phyloP scores from a whole-genome alignment of 2,888 invertebrate genomes.

The Drosophila sordidapex region DNA sequence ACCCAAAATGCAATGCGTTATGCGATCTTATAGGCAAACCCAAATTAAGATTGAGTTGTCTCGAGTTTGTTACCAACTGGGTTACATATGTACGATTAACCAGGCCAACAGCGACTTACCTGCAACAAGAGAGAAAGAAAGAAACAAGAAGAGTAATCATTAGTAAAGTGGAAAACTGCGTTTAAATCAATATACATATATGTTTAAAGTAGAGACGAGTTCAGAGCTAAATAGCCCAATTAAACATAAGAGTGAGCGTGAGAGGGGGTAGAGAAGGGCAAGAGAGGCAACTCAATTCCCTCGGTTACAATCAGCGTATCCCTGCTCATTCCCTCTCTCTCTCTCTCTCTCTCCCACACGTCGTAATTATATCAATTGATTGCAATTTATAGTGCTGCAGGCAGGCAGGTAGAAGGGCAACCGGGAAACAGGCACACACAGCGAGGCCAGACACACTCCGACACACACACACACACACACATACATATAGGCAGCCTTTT shows the following conservation, averaged over 20 bases:
- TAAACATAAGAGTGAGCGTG: slow-evolving; percentile 36
- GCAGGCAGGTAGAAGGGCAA: slow-evolving; percentile 35
- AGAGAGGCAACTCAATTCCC: slow-evolving; percentile 41
- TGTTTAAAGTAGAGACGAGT: slow-evolving; percentile 11
- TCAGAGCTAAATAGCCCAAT: slow-evolving; percentile 56
- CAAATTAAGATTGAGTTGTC: slow-evolving; percentile 37
- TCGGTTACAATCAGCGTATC: slow-evolving; percentile 44
- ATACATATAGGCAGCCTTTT: slow-evolving; percentile 29
- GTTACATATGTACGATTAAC: slow-evolving; percentile 35
- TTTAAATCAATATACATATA: slow-evolving; percentile 52
- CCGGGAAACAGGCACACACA: slow-evolving; percentile 8
- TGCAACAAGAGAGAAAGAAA: slow-evolving; percentile 56
- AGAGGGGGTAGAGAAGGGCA: too few species aligned
- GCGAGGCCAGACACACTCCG: slow-evolving; percentile 14
- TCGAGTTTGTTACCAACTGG: slow-evolving; percentile 21
- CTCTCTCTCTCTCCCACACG: slow-evolving; percentile 4
- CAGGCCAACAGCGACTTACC: slow-evolving; percentile 66
- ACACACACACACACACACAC: background rate
- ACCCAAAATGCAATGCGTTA: slow-evolving; percentile 12
- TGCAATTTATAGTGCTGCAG: slow-evolving; percentile 72
- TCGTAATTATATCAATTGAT: slow-evolving; percentile 77
- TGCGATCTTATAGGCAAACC: slow-evolving; percentile 21
- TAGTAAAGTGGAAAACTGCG: slow-evolving; percentile 56
- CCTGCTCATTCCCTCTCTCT: background rate
- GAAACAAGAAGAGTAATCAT: slow-evolving; percentile 47